A percentile compares a stretch with the other conserved stretches of the same genome.
phyloP scores from a whole-genome alignment of 2,113 vertebrate genomes.

The Synchiropus splendidus region DNA sequence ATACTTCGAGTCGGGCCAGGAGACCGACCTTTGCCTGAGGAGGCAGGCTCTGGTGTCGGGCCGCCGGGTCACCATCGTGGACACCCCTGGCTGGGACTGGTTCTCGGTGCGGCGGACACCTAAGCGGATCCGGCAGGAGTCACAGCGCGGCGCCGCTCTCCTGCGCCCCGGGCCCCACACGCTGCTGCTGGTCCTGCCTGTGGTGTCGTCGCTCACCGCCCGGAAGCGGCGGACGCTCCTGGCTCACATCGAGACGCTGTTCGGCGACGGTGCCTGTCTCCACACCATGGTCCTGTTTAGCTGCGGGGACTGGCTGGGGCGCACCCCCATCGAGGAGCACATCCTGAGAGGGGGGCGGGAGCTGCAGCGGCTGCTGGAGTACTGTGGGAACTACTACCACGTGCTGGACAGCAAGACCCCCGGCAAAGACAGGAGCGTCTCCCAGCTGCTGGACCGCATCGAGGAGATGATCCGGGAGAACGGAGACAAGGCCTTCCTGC shows the following conservation, averaged over 20 bases:
- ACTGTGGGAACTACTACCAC: conserved; percentile 68
- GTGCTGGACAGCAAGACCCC: conserved; percentile 66
- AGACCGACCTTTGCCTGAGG: conserved; percentile 58
- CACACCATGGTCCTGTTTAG: conserved; percentile 71
- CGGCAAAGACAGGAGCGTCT: conserved; percentile 56
- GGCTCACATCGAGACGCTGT: conserved; percentile 64
- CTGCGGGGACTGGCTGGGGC: conserved; percentile 67
- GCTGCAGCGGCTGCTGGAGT: conserved; percentile 62
- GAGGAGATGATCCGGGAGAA: conserved; percentile 72
- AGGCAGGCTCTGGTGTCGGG: conserved; percentile 61
- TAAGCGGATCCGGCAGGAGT: conserved; percentile 57
- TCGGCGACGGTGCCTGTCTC: conserved; percentile 54
- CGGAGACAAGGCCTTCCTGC: conserved; percentile 61
- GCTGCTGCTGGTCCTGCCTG: conserved; percentile 64
- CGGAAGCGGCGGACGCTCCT: conserved; percentile 62
- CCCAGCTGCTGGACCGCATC: conserved; percentile 61
- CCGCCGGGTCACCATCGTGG: conserved; percentile 63
- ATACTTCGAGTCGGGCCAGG: conserved; percentile 62
- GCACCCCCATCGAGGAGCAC: conserved; percentile 67
- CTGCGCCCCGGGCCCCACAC: conserved; percentile 67
- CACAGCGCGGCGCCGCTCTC: conserved; percentile 59
- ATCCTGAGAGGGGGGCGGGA: conserved; percentile 61
- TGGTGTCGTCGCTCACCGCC: conserved; percentile 63
- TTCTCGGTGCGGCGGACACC: conserved; percentile 62
- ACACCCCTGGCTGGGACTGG: conserved; percentile 72